Conservation (phyloP, 2,113 vertebrate genomes). For the Megaleporinus macrocephalus region DNA sequence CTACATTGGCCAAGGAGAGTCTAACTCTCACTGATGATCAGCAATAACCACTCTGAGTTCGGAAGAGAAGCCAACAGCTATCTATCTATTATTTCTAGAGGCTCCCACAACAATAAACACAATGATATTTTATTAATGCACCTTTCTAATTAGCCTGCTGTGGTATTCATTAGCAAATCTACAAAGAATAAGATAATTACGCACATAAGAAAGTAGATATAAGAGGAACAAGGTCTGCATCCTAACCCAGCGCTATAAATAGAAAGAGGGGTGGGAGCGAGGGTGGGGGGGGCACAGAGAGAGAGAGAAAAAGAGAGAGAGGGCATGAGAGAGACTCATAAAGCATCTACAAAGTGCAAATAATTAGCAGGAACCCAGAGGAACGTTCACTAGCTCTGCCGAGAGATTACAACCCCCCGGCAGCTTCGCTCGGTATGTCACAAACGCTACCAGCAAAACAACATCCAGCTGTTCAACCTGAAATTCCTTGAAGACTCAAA, state of each 20-base stretch:
- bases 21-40: conserved; percentile 16
- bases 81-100: conserved; percentile 9
- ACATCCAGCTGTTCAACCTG: conserved; percentile 33
- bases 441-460: conserved; percentile 21
- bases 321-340: conserved; percentile 5
- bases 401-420: conserved; percentile 20
- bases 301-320: background rate
- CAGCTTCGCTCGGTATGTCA: conserved; percentile 21
- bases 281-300: background rate
- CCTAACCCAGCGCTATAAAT: background rate
- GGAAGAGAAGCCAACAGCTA: background rate
- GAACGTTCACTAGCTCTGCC: conserved; percentile 14
- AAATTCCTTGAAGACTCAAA: conserved; percentile 13
- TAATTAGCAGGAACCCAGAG: conserved; percentile 25
- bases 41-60: conserved; percentile 28
- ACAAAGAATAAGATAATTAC: conserved; percentile 22
- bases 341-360: conserved; percentile 40
- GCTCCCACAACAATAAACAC: conserved; percentile 27
- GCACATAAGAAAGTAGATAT: background rate
- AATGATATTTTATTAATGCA: conserved; percentile 45
- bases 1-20: background rate
- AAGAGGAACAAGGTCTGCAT: background rate
- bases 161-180: conserved; percentile 19
- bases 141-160: conserved; percentile 34
- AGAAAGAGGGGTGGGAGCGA: background rate